These are phyloP conservation scores for Pardosa pseudoannulata DNA, from an alignment of 2,888 invertebrate genomes.

Conservation along the genomic window DNA sequence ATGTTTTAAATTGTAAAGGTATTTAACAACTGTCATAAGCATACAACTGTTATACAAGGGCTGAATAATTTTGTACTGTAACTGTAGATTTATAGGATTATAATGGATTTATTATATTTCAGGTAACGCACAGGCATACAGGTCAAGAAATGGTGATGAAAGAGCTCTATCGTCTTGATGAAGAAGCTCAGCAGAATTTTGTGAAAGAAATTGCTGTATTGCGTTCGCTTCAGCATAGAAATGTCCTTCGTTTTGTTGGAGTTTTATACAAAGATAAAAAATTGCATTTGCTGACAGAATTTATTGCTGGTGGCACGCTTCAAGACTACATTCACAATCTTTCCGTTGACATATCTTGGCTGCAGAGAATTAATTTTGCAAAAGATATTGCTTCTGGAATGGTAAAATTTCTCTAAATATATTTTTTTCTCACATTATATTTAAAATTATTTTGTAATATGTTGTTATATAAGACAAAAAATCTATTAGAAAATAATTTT, in stretches of 20 bases:
- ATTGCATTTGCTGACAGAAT: slow-evolving; percentile 93
- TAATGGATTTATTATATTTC: slow-evolving; percentile 75
- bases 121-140: slow-evolving; percentile 92
- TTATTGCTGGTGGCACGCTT: slow-evolving; percentile 93
- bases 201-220: slow-evolving; percentile 96
- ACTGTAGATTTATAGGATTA: no score
- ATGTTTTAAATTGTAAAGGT: no score
- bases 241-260: slow-evolving; percentile 93
- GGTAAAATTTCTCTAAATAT: no score
- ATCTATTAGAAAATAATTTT: no score
- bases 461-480: no score
- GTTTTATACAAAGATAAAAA: slow-evolving; percentile 95
- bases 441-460: no score
- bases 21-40: no score
- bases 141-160: slow-evolving; percentile 97
- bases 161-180: slow-evolving; percentile 93
- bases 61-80: no score
- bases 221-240: slow-evolving; percentile 90
- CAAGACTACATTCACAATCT: slow-evolving; percentile 89
- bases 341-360: slow-evolving; percentile 85
- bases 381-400: slow-evolving; percentile 95
- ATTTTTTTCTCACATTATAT: no score
- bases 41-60: no score
- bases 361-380: slow-evolving; percentile 88
- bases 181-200: slow-evolving; percentile 95